Percentiles rank a stretch among this genome's conserved stretches.
These are phyloP conservation scores for Mergus octosetaceus DNA, from an alignment of 2,797 vertebrate species.

Conservation along the genomic window DNA sequence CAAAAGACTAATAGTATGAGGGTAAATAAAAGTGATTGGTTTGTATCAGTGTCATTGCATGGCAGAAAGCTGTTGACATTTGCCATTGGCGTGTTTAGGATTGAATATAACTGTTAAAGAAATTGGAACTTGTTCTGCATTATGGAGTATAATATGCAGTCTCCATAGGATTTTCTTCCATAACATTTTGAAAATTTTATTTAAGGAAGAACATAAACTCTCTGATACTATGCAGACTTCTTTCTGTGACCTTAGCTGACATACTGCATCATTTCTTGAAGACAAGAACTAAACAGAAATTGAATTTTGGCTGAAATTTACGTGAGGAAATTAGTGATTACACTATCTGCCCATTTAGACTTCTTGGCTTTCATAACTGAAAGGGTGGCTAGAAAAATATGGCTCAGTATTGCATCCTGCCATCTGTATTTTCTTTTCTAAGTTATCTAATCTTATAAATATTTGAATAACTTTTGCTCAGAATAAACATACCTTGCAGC, in stretches of 20 bases:
- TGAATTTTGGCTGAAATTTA: background rate
- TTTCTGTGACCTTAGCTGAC: background rate
- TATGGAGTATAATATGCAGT: background rate
- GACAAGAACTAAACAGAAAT: background rate
- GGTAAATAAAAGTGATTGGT: background rate
- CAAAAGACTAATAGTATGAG: background rate
- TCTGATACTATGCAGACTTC: accelerated
- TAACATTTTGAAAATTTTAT: background rate
- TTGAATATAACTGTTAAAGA: background rate
- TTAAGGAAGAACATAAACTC: background rate
- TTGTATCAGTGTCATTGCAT: background rate
- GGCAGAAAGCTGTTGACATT: background rate
- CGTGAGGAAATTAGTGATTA: background rate
- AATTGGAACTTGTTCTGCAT: background rate
- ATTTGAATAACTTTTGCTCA: constrained; percentile 80
- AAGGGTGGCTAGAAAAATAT: background rate
- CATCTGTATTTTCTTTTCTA: constrained; percentile 77
- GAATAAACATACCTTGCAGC: constrained; percentile 76
- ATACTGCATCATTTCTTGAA: background rate
- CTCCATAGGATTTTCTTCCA: background rate
- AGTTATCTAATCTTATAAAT: constrained; percentile 80
- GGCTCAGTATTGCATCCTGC: constrained; percentile 45
- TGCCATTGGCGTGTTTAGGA: background rate
- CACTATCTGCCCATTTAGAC: background rate
- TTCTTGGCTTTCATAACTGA: constrained; percentile 53